Evolutionary conservation across 2,113 vertebrate genomes (phyloP).

Genomic region (Salvelinus namaycush): DNA sequence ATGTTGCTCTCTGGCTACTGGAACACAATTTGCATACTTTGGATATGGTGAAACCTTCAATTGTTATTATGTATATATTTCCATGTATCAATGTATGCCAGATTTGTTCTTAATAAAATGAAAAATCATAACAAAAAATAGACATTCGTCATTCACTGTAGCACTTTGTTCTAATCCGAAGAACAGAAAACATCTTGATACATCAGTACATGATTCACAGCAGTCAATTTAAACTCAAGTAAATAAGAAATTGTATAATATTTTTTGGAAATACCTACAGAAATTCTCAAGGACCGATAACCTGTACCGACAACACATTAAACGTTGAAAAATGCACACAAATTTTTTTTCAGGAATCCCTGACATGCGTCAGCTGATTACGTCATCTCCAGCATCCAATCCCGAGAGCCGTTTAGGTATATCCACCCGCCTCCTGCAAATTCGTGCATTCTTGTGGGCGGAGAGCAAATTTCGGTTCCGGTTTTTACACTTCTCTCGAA

Average conservation of each 20-base stretch:
- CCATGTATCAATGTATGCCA: not conserved
- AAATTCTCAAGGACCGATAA: not conserved
- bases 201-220: not conserved
- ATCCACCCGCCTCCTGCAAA: constrained; percentile 42
- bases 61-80: not conserved
- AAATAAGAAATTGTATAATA: not conserved
- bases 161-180: not conserved
- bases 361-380: constrained; percentile 5
- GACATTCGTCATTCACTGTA: not conserved
- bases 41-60: not conserved
- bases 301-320: not conserved
- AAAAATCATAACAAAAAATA: no score
- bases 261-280: not conserved
- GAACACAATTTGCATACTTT: no score
- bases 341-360: not conserved
- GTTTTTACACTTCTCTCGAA: constrained; percentile 61
- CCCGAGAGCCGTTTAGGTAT: constrained; percentile 1
- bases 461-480: constrained; percentile 72
- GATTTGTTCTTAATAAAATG: not conserved
- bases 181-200: not conserved
- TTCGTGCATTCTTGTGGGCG: constrained; percentile 58
- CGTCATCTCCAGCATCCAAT: constrained; percentile 59
- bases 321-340: not conserved
- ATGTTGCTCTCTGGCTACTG: no score
- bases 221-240: not conserved